Base-by-base conservation (phyloP, 2,888 invertebrate genomes). In the Alsophila aescularia region DNA sequence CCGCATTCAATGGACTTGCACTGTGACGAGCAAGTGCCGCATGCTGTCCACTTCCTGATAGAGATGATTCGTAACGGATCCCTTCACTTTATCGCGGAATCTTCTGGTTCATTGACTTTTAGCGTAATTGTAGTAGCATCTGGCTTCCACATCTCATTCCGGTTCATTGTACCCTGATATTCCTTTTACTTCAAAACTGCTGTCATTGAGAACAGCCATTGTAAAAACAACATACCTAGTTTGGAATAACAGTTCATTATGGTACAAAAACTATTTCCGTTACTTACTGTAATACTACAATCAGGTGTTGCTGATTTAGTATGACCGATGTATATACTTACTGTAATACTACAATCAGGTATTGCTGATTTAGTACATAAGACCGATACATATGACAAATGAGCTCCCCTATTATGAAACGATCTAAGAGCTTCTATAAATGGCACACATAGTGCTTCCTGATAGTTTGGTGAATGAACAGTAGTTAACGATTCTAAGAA, bases 1-100 rank as follows among this genome's bases (percentile, higher is more conserved):
- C 67, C 65, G 67, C 64, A 67, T 62, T 61, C 57, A 60, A 54
- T 67, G 60, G 65, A 64, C 60, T 14, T 47, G 55, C 45, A 59
- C 52, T 54, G 57, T 52, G 31, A 59, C 31, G 56, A 53, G 59
- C 63, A 52, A 40, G 31, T 49, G 60, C 59, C 60, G 53, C 66
- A 64, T 72, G 60, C 54, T 60, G 56, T 55, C 34, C 45, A 49
- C 40, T 61, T 61, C 52, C 48, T 58, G 55, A 66, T 64, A 64
- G 58, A 61, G 57, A 52, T 52, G 47, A 60, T 54, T 60, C 52
- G 58, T 64, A 67, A 67, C 63, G 67, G 64, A 62, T 59, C 51
- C 58, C 57, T 61, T 55, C 51, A 52, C 44, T 52, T 53, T 45
- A 54, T 51, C 51, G 45, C 43, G 43, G 36, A 53, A 52, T 62